Evolutionary conservation across 2,888 invertebrate genomes (phyloP).

Genomic region (Phyllotreta striolata): DNA sequence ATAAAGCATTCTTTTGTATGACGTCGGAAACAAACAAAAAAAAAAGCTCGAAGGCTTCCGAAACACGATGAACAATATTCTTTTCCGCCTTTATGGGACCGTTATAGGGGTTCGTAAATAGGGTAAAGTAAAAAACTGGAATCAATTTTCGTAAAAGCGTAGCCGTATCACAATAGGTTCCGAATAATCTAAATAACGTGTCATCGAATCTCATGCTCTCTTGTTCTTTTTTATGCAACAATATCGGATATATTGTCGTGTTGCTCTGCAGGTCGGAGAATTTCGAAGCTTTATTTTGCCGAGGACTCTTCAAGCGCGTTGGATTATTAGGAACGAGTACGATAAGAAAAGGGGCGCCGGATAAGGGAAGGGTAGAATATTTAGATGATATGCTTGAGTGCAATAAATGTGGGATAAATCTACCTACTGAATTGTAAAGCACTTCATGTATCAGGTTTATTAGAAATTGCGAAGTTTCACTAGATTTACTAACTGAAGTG

Average conservation of each 20-base stretch:
- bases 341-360: too few species aligned
- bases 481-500: background rate
- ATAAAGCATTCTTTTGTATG: constrained; percentile 12
- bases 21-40: constrained; percentile 10
- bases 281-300: background rate
- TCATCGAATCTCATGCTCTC: background rate
- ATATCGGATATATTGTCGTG: background rate
- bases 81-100: constrained; percentile 12
- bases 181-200: constrained; percentile 10
- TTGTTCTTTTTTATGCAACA: constrained; percentile 3
- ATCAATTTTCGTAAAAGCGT: constrained; percentile 15
- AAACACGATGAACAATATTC: constrained; percentile 10
- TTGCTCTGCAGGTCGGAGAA: background rate
- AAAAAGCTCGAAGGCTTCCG: background rate
- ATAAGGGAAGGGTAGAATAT: too few species aligned
- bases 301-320: too few species aligned
- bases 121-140: constrained; percentile 12
- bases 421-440: too few species aligned
- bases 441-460: too few species aligned
- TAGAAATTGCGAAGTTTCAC: too few species aligned
- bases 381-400: too few species aligned
- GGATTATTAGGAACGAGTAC: too few species aligned
- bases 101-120: constrained; percentile 5
- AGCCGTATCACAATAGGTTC: background rate
- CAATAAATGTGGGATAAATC: too few species aligned